These are phyloP conservation scores for Oeneis ivallda DNA, from an alignment of 2,888 invertebrate species.

Conservation along the genomic window DNA sequence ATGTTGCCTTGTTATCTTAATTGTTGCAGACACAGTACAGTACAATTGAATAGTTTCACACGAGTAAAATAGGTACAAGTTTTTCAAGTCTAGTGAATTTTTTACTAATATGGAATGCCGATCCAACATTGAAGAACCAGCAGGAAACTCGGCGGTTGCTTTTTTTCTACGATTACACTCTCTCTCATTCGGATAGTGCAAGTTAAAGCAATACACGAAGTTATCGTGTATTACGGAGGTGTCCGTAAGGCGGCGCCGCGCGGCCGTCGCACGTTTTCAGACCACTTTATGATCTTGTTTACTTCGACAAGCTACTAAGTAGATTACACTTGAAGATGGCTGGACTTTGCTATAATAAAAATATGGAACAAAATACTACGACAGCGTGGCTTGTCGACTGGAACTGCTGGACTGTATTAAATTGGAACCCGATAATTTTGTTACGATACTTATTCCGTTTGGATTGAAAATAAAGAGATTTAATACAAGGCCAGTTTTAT, in stretches of 20 bases:
- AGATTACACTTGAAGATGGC: not conserved
- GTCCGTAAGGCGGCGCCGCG: constrained; percentile 23
- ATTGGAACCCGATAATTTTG: constrained; percentile 7
- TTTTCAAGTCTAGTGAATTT: not conserved
- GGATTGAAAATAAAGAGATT: constrained; percentile 10
- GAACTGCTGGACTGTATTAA: constrained; percentile 5
- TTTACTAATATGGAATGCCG: no score
- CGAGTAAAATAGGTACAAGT: no score
- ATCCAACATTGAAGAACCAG: no score
- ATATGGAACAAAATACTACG: constrained; percentile 13
- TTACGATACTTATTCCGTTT: constrained; percentile 11
- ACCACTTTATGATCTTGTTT: constrained; percentile 31
- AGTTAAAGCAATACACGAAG: not conserved
- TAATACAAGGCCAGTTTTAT: constrained; percentile 6
- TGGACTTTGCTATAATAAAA: constrained; percentile 10
- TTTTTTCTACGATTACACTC: no score
- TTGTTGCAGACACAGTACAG: not conserved
- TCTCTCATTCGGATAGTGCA: no score
- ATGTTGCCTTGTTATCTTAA: constrained; percentile 10
- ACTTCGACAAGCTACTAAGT: constrained; percentile 12
- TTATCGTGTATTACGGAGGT: not conserved
- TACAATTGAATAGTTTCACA: no score
- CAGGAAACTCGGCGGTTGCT: no score
- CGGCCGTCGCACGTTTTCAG: constrained; percentile 20
- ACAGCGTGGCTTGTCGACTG: not conserved